Evolutionary conservation across 2,888 invertebrate genomes (phyloP).

Genomic region (Acleris holmiana): DNA sequence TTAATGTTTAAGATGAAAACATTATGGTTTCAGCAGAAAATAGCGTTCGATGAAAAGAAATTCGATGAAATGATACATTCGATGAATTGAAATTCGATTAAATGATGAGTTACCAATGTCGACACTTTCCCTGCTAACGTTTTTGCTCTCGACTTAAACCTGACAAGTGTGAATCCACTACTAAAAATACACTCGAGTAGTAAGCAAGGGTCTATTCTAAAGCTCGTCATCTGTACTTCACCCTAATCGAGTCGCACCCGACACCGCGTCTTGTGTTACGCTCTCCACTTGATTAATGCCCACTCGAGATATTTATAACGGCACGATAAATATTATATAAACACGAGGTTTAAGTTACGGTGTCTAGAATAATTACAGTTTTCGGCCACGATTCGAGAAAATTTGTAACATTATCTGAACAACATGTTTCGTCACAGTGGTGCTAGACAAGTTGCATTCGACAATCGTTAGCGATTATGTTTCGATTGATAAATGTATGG

Average conservation of each 20-base stretch:
- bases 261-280: slow-evolving; percentile 81
- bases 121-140: no score
- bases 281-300: slow-evolving; percentile 79
- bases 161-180: background rate
- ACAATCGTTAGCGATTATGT: no score
- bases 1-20: no score
- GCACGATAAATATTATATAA: slow-evolving; percentile 36
- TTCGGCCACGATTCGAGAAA: background rate
- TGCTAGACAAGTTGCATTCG: no score
- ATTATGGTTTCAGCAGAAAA: no score
- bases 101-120: no score
- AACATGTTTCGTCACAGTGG: no score
- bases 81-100: no score
- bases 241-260: slow-evolving; percentile 49
- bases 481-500: no score
- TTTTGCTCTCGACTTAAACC: no score
- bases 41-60: no score
- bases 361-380: slow-evolving; percentile 15
- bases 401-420: background rate
- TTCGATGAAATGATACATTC: no score
- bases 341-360: slow-evolving; percentile 35
- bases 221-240: slow-evolving; percentile 6
- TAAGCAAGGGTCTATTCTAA: slow-evolving; percentile 3
- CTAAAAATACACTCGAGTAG: background rate
- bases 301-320: slow-evolving; percentile 46